Percentiles rank a stretch among this genome's conserved stretches.
Evolutionary conservation across 37 sponge, comb jelly and placozoan species (phyloP).

Genomic region (Spongilla lacustris): DNA sequence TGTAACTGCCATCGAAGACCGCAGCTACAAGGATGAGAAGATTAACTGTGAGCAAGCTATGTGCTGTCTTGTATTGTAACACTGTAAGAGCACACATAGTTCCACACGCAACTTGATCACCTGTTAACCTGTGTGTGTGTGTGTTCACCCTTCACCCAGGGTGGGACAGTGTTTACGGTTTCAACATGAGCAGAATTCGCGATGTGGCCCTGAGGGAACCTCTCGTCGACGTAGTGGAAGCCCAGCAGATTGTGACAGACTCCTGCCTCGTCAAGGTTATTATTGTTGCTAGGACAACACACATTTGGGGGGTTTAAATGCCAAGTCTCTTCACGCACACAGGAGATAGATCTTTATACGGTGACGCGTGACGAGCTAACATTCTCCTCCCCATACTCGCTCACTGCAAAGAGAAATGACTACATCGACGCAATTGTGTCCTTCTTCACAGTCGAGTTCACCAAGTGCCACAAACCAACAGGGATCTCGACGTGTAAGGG

Average conservation of each 20-base stretch:
- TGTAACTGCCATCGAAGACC: constrained; percentile 94
- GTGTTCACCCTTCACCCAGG: constrained; percentile 64
- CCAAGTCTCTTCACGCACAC: constrained; percentile 7
- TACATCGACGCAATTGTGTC: constrained; percentile 95
- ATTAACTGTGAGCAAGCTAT: constrained; percentile 86
- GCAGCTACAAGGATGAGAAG: constrained; percentile 98
- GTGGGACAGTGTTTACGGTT: constrained; percentile 99
- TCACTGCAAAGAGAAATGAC: constrained; percentile 84
- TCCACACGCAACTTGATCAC: too few relatives aligned
- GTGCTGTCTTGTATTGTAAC: too few relatives aligned
- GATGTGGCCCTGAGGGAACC: constrained; percentile 93
- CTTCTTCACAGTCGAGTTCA: constrained; percentile 96
- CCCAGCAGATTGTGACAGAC: constrained; percentile 74
- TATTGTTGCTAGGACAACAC: too few relatives aligned
- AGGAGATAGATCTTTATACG: constrained; percentile 95
- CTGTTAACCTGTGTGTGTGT: too few relatives aligned
- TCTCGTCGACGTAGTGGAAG: constrained; percentile 96
- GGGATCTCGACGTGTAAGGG: constrained; percentile 83
- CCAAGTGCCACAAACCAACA: constrained; percentile 92
- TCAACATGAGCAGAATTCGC: constrained; percentile 94
- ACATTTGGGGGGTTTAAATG: not conserved
- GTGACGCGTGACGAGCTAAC: constrained; percentile 81
- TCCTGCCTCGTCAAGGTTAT: constrained; percentile 78
- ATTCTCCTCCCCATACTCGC: constrained; percentile 79
- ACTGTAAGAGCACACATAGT: too few relatives aligned